Evolutionary conservation across 1,140 invertebrate species (phyloP).

Genomic region (Neodiprion lecontei): DNA sequence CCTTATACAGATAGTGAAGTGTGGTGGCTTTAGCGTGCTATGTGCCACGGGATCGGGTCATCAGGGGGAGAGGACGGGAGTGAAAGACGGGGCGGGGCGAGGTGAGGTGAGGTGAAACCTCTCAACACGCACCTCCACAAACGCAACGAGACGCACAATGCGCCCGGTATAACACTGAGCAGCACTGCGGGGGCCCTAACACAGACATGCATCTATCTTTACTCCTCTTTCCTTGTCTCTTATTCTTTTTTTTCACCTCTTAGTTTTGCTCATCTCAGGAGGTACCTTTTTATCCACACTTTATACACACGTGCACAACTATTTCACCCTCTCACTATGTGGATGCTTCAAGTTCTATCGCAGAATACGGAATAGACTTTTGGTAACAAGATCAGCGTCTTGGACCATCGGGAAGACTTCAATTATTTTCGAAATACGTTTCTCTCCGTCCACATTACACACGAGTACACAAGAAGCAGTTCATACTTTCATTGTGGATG

Average conservation of each 20-base stretch:
- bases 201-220: neutral
- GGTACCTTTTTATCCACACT: too few species aligned
- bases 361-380: too few species aligned
- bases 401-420: too few species aligned
- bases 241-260: neutral
- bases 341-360: too few species aligned
- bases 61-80: neutral
- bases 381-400: too few species aligned
- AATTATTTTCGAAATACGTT: too few species aligned
- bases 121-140: constrained; percentile 28
- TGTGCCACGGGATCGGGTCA: constrained; percentile 6
- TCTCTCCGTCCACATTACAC: too few species aligned
- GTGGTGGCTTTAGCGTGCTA: constrained; percentile 2
- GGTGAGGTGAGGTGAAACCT: constrained; percentile 41
- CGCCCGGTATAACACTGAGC: neutral
- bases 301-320: too few species aligned
- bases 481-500: too few species aligned
- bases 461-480: too few species aligned
- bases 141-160: constrained; percentile 4
- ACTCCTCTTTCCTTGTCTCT: neutral
- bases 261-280: neutral
- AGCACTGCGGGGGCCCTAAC: neutral
- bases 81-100: constrained; percentile 13
- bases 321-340: too few species aligned
- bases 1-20: constrained; percentile 34